Evolutionary conservation across 2,797 vertebrate species (phyloP).

Genomic region (Catharus ustulatus): DNA sequence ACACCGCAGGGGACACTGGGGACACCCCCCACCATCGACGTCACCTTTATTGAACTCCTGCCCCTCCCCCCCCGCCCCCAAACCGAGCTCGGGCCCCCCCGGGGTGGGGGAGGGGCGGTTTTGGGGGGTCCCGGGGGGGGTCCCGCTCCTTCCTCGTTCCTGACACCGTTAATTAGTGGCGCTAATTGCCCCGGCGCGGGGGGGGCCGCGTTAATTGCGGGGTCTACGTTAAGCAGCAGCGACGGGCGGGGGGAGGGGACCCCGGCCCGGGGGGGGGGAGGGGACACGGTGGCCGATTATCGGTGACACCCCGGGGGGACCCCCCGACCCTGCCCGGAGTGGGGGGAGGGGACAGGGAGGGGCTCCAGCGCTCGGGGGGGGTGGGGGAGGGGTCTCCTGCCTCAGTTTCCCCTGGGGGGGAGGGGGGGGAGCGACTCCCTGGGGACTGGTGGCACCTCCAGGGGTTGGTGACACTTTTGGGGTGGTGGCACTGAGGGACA

Average conservation of each 20-base stretch:
- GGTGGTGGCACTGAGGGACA: no score
- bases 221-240: no score
- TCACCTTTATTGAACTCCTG: not conserved
- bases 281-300: not conserved
- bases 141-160: no score
- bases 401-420: not conserved
- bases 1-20: no score
- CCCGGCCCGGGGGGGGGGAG: not conserved
- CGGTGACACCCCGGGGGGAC: not conserved
- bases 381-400: not conserved
- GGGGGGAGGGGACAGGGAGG: not conserved
- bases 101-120: no score
- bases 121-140: not conserved
- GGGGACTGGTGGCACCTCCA: not conserved
- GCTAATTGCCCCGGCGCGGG: no score
- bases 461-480: not conserved
- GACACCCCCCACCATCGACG: not conserved
- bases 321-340: not conserved
- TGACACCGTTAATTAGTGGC: no score
- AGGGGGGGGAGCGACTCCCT: not conserved
- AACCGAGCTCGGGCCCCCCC: not conserved
- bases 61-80: not conserved
- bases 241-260: no score
- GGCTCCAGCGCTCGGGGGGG: not conserved
- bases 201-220: no score